Evolutionary conservation across 2,113 vertebrate species (phyloP), one percentile per base, ranked within the genome.

Genomic region (Hemibagrus wyckioides): DNA sequence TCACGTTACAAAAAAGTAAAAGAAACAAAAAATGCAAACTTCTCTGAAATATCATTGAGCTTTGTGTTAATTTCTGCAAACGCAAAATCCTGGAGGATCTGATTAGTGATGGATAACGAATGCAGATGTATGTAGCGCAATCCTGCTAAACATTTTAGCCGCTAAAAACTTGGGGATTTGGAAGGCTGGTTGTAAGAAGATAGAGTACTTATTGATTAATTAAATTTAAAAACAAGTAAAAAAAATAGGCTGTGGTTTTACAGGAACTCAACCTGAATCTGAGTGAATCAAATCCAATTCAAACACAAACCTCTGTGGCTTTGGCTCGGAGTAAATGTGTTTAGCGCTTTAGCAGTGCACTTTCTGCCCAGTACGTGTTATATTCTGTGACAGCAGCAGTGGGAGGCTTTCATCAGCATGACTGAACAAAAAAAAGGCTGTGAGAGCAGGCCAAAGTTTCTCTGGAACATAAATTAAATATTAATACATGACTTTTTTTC

Each of bases 201-300:
- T 36, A 28, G 56, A 85, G 71, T 17, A 52, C 54, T n/a, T 41
- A 28, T 65, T 80, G 44, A 67, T 67, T 80, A 86, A 86, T 80
- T 69, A 39, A 36, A n/a, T n/a, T n/a, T n/a, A 54, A 2, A 11
- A 3, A 3, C 23, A 52, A 14, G 61, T 14, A 79, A 44, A 52
- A 15, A 77, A 30, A 79, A 85, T 50, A 28, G 28, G 30, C 77
- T 23, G 84, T 2, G 71, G n/a, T 79, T 79, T 85, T 63, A 17
- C 17, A 48, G 17, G 17, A 36, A 28, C n/a, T 83, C 10, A 25
- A 50, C 36, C 75, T 50, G 17, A 41, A 75, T 36, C 50, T 8
- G 23, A n/a, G 36, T 59, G 75, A 79, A 63, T 67, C 59, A 79
- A 39, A 67, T 52, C 75, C n/a, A 65, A 25, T 61, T 54, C 21